These are phyloP conservation scores for Drosophila ustulata DNA, from an alignment of 2,888 invertebrate species.

Conservation along the genomic window DNA sequence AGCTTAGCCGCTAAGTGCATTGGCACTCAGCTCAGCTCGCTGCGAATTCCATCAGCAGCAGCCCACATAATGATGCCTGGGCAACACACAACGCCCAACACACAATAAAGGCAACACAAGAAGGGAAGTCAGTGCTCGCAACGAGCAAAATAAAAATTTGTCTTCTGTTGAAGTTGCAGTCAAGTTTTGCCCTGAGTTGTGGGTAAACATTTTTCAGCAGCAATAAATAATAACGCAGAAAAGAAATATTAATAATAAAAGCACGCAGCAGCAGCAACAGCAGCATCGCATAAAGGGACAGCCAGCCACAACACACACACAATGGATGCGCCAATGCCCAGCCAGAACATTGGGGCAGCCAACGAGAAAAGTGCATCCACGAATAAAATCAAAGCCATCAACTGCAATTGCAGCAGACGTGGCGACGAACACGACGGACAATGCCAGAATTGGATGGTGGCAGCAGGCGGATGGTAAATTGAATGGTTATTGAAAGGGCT, in stretches of 20 bases:
- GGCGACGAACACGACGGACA: constrained; percentile 3
- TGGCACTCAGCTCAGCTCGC: constrained; percentile 27
- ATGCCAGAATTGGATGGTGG: neutral
- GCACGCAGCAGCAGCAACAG: constrained; percentile 67
- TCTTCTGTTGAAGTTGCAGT: constrained; percentile 76
- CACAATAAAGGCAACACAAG: constrained; percentile 20
- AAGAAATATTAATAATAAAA: constrained; percentile 78
- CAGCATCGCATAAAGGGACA: constrained; percentile 66
- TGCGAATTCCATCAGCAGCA: constrained; percentile 61
- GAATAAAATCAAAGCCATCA: constrained; percentile 81
- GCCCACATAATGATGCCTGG: constrained; percentile 73
- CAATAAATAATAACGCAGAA: constrained; percentile 76
- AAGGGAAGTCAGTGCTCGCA: constrained; percentile 32
- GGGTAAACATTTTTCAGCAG: constrained; percentile 79
- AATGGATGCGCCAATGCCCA: constrained; percentile 65
- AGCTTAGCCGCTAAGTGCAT: constrained; percentile 68
- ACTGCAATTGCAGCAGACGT: constrained; percentile 71
- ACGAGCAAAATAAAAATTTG: constrained; percentile 67
- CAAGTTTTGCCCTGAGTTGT: constrained; percentile 75
- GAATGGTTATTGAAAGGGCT: constrained; percentile 79
- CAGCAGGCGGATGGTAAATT: constrained; percentile 50
- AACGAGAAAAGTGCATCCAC: constrained; percentile 80
- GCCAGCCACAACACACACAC: constrained; percentile 31
- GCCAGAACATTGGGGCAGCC: constrained; percentile 41
- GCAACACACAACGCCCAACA: constrained; percentile 51